Percentiles rank a stretch among this genome's conserved stretches.
These are phyloP conservation scores for Tympanuchus pallidicinctus DNA, from an alignment of 2,113 vertebrate genomes.

Conservation along the genomic window DNA sequence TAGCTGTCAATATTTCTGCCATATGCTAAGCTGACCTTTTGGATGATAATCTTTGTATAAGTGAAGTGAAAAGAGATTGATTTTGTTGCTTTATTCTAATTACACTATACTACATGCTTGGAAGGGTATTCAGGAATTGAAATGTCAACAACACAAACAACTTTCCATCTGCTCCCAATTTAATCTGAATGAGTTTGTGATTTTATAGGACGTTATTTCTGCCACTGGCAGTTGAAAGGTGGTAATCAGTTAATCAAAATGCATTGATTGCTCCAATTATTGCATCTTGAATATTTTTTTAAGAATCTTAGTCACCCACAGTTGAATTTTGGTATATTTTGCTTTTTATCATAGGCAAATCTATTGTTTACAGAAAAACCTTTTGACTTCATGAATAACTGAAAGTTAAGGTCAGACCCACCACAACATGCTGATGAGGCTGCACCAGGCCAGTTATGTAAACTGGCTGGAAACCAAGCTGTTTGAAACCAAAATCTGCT, in stretches of 20 bases:
- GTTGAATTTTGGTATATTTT: neutral
- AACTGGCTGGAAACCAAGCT: neutral
- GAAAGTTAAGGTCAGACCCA: neutral
- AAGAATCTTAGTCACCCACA: neutral
- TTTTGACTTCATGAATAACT: neutral
- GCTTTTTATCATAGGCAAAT: neutral
- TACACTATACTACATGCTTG: neutral
- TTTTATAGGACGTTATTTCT: constrained; percentile 54
- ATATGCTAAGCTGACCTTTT: constrained; percentile 21
- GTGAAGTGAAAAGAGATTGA: neutral
- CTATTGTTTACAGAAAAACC: neutral
- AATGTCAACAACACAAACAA: constrained; percentile 49
- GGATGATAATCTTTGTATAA: neutral
- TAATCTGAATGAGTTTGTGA: constrained; percentile 20
- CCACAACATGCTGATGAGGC: neutral
- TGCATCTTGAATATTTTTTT: neutral
- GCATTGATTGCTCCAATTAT: constrained; percentile 46
- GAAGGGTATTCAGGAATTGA: constrained; percentile 19
- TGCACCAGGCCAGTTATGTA: neutral
- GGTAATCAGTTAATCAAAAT: constrained; percentile 66
- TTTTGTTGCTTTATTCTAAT: constrained; percentile 51
- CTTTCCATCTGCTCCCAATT: constrained; percentile 62
- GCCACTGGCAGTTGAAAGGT: constrained; percentile 36
- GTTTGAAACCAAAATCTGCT: neutral
- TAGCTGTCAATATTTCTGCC: neutral